These are phyloP conservation scores for Leptatherina wallacei DNA, from an alignment of 2,797 vertebrate genomes.

Conservation along the genomic window DNA sequence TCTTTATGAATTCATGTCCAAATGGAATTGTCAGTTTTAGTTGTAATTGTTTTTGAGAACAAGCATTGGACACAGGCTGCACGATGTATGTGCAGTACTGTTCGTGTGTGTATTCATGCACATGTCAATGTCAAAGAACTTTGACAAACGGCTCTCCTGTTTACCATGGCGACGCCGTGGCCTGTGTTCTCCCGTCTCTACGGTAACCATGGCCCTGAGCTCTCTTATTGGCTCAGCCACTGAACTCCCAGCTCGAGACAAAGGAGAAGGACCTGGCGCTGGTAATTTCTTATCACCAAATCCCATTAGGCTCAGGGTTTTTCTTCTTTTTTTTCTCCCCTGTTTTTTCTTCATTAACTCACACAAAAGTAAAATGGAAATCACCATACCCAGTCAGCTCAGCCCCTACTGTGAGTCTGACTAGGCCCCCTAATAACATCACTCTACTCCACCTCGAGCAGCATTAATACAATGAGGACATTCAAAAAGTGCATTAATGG, in stretches of 20 bases:
- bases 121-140: constrained; percentile 84
- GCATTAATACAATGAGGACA: constrained; percentile 35
- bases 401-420: constrained; percentile 52
- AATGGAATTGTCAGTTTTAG: constrained; percentile 14
- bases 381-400: constrained; percentile 61
- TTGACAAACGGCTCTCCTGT: constrained; percentile 91
- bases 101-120: constrained; percentile 17
- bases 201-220: constrained; percentile 90
- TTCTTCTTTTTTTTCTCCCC: constrained; percentile 36
- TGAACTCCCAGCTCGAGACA: constrained; percentile 93
- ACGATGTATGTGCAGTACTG: constrained; percentile 9
- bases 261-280: constrained; percentile 88
- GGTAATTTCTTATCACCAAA: constrained; percentile 89
- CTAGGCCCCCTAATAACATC: constrained; percentile 44
- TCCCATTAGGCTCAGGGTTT: constrained; percentile 84
- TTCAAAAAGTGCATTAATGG: constrained; percentile 34
- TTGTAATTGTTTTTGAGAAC: constrained; percentile 27
- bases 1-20: neutral
- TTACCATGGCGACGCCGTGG: constrained; percentile 92
- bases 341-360: constrained; percentile 67
- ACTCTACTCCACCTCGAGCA: constrained; percentile 16
- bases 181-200: constrained; percentile 94
- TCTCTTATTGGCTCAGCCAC: constrained; percentile 90
- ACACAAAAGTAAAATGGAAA: constrained; percentile 85
- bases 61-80: constrained; percentile 7